Conservation (phyloP, 2,888 invertebrate genomes). For the Cactoblastis cactorum region DNA sequence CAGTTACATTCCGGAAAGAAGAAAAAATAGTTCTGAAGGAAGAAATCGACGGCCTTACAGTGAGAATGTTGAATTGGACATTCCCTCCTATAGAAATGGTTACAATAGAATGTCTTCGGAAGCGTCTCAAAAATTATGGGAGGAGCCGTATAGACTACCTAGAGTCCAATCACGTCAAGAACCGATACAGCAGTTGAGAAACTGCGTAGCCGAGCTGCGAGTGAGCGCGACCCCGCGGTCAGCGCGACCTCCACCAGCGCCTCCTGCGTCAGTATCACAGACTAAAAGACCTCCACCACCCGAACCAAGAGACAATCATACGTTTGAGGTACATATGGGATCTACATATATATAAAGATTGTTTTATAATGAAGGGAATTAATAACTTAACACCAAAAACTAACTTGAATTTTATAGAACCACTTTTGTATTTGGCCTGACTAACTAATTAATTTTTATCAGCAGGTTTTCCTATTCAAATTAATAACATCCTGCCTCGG, state of each 20-base stretch:
- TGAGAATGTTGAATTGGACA: conserved; percentile 67
- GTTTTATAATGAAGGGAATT: no score
- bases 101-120: conserved; percentile 55
- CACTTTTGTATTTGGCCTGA: no score
- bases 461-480: no score
- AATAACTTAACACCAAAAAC: no score
- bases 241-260: conserved; percentile 60
- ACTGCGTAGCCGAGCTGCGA: conserved; percentile 63
- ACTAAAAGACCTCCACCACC: conserved; percentile 59
- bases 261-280: conserved; percentile 39
- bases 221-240: conserved; percentile 66
- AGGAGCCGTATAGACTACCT: conserved; percentile 67
- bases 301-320: conserved; percentile 64
- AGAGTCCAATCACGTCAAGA: conserved; percentile 64
- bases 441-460: no score
- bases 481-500: no score
- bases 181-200: conserved; percentile 59
- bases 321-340: conserved; percentile 55
- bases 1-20: conserved; percentile 51
- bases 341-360: no score
- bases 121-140: conserved; percentile 57
- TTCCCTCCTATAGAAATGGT: conserved; percentile 59
- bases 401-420: no score
- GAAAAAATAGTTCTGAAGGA: conserved; percentile 50
- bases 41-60: conserved; percentile 65